Evolutionary conservation across 2,888 invertebrate genomes (phyloP), one percentile per base, ranked within the genome.

Genomic region (Stegana nigrithorax): DNA sequence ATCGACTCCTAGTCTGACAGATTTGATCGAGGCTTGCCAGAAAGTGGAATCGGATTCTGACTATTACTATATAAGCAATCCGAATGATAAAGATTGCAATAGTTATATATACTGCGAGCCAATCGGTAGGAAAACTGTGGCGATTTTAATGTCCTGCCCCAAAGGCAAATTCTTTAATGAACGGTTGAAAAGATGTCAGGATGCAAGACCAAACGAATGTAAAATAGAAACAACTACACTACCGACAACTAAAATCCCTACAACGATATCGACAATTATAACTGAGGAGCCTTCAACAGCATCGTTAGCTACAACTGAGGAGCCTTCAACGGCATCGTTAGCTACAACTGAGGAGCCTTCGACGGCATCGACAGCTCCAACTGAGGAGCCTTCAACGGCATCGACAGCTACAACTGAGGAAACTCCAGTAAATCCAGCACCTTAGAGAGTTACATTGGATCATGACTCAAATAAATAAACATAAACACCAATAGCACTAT

Each of bases 51-150:
- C 47, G 8, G 4, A 27, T 4, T 17, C 45, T 5, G 26, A 29
- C 14, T 59, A 36, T 32, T 59, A 50, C 59, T 59, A 36, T 39
- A 27, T 50, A 5, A 21, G 1, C 7, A 50, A 50, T 50, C 47
- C 47, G 3, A 3, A 1, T 1, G 59, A 59, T 12, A 6, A 7
- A 1, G 17, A 17, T 2, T 59, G 59, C 10, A 23, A 7, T 14
- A 23, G 50, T 1, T 59, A 59, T 17, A 26, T 59, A 5, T 59
- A 59, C 17, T 59, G 59, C n/a, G 50, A 59, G 17, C 23, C 14
- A 3, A 17, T 32, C 2, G 23, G 12, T 26, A 12, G 2, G 1
- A 7, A 45, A n/a, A 45, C 19, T 23, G 6, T 10, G 2, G 32
- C 50, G 1, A 4, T 39, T 36, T 25, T 36, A 2, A 50, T 50